A percentile compares a stretch with the other conserved stretches of the same genome.
phyloP scores from a whole-genome alignment of 2,797 vertebrate genomes.

The Clarias platycephalus region DNA sequence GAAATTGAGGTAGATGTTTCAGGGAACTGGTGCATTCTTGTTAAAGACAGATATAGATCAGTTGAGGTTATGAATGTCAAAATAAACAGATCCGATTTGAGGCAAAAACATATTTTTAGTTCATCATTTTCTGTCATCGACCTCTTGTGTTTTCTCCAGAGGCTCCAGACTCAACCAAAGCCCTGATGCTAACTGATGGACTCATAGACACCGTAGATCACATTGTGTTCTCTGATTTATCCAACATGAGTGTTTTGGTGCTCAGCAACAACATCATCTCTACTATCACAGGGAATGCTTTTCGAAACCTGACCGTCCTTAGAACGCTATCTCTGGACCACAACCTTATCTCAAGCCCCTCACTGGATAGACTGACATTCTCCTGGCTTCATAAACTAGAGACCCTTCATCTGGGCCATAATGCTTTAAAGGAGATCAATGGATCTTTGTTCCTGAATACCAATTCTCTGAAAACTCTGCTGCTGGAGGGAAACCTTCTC shows the following conservation, averaged over 20 bases:
- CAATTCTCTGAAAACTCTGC: constrained; percentile 67
- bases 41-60: neutral
- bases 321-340: constrained; percentile 74
- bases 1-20: neutral
- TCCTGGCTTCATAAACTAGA: constrained; percentile 68
- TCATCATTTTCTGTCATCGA: neutral
- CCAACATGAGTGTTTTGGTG: constrained; percentile 74
- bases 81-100: too few relatives aligned
- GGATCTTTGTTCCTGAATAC: constrained; percentile 73
- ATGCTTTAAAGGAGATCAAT: constrained; percentile 64
- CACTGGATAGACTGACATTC: constrained; percentile 71
- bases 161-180: constrained; percentile 70
- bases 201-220: constrained; percentile 70
- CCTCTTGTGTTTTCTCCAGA: constrained; percentile 59
- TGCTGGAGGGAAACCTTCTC: constrained; percentile 78
- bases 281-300: constrained; percentile 66
- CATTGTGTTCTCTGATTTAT: constrained; percentile 69
- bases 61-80: neutral
- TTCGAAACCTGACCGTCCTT: constrained; percentile 70
- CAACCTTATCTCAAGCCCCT: constrained; percentile 72
- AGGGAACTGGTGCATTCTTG: neutral
- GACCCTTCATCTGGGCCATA: constrained; percentile 75
- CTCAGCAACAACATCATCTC: constrained; percentile 76
- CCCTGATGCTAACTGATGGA: constrained; percentile 76
- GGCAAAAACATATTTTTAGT: neutral